These are phyloP conservation scores for Oligia fasciuncula DNA, from an alignment of 2,888 invertebrate species.

Conservation along the genomic window DNA sequence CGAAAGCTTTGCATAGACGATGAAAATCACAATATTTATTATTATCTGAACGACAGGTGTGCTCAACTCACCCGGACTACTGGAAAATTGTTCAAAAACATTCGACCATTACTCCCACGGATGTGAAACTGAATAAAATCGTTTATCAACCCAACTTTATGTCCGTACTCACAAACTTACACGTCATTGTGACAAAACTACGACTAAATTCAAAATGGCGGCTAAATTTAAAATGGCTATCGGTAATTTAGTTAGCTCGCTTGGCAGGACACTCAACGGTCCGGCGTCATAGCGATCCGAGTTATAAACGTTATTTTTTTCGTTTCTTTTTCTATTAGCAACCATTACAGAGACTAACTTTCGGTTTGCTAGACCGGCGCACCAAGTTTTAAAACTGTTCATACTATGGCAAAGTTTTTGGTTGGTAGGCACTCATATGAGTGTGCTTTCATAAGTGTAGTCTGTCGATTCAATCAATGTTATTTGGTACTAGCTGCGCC, in stretches of 20 bases:
- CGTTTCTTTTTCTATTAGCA: constrained; percentile 18
- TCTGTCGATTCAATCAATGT: neutral
- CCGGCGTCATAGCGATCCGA: constrained; percentile 18
- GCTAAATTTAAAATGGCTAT: constrained; percentile 39
- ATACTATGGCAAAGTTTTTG: neutral
- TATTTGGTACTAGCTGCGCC: neutral
- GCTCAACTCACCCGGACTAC: neutral
- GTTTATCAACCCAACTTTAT: constrained; percentile 6
- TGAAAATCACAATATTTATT: neutral
- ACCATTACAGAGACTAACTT: constrained; percentile 2
- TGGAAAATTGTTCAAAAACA: neutral
- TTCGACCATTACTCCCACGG: neutral
- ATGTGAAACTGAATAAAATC: constrained; percentile 16
- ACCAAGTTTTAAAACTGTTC: constrained; percentile 22
- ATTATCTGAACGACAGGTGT: neutral
- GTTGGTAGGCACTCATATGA: neutral
- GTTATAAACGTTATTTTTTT: constrained; percentile 23
- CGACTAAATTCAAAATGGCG: constrained; percentile 25
- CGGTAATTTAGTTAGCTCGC: constrained; percentile 30
- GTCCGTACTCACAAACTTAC: constrained; percentile 7
- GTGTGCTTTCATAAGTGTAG: neutral
- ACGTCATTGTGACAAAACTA: constrained; percentile 5
- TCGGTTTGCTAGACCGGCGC: constrained; percentile 2
- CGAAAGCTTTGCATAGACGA: accelerated
- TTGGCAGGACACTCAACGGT: constrained; percentile 14